Conservation (phyloP, 2,888 invertebrate species). For the Malacosoma neustria region DNA sequence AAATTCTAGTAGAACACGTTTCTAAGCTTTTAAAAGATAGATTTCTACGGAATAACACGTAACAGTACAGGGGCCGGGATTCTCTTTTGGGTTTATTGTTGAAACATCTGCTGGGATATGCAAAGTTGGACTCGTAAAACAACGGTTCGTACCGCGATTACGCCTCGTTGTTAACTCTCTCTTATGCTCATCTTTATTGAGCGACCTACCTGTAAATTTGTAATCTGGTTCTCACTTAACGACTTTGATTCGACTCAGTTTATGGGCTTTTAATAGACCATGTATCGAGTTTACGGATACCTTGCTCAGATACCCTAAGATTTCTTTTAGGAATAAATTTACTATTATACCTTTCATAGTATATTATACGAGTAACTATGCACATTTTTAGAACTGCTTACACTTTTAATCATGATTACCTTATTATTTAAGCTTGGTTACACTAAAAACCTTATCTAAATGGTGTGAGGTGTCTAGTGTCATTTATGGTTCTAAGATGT, state of each 20-base stretch:
- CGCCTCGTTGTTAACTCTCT: constrained; percentile 59
- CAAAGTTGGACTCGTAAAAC: constrained; percentile 61
- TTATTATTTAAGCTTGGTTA: too few species aligned
- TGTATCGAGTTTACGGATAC: constrained; percentile 19
- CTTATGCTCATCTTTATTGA: constrained; percentile 61
- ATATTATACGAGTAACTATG: too few species aligned
- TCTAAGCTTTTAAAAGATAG: constrained; percentile 40
- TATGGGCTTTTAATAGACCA: constrained; percentile 32
- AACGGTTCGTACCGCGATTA: constrained; percentile 46
- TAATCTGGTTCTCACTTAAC: constrained; percentile 48
- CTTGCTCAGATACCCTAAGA: constrained; percentile 10
- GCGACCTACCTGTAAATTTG: constrained; percentile 60
- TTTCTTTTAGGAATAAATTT: too few species aligned
- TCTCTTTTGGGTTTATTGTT: constrained; percentile 54
- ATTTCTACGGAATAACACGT: constrained; percentile 42
- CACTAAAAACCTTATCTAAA: too few species aligned
- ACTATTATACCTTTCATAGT: too few species aligned
- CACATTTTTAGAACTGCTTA: too few species aligned
- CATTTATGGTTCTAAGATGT: too few species aligned
- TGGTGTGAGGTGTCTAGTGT: too few species aligned
- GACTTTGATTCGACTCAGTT: constrained; percentile 45
- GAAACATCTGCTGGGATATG: constrained; percentile 65
- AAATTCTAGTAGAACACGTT: constrained; percentile 36
- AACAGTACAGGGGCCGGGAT: constrained; percentile 39
- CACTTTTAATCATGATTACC: too few species aligned